Evolutionary conservation across 1,140 invertebrate genomes (phyloP).

Genomic region (Drusus annulatus): DNA sequence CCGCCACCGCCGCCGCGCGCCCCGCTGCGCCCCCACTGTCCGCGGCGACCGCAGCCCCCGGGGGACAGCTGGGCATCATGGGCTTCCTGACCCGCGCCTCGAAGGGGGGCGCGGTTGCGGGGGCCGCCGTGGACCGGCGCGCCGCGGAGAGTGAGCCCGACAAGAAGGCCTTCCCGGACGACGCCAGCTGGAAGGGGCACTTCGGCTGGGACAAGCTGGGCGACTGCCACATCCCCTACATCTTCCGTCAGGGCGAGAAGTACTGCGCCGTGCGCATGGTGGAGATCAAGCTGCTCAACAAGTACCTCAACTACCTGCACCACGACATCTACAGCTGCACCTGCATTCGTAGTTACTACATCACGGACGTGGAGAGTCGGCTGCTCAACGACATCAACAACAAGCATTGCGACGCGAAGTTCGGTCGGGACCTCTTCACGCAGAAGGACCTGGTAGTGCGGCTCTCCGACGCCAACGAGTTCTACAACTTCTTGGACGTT

Average conservation of each 20-base stretch:
- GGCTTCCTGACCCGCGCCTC: conserved; percentile 71
- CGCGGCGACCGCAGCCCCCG: conserved; percentile 63
- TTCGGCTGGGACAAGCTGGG: conserved; percentile 93
- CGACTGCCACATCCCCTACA: conserved; percentile 89
- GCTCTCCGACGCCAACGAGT: conserved; percentile 88
- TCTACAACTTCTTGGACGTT: conserved; percentile 91
- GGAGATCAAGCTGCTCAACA: conserved; percentile 89
- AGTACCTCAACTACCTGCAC: conserved; percentile 86
- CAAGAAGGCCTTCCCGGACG: conserved; percentile 76
- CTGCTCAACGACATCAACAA: conserved; percentile 94
- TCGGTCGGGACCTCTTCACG: conserved; percentile 91
- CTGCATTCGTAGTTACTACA: conserved; percentile 93
- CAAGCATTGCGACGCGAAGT: conserved; percentile 92
- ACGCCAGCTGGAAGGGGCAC: conserved; percentile 85
- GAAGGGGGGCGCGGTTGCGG: conserved; percentile 66
- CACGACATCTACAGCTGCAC: conserved; percentile 90
- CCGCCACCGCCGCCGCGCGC: conserved; percentile 66
- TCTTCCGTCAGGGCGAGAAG: conserved; percentile 86
- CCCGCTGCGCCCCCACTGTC: conserved; percentile 65
- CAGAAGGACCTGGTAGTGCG: conserved; percentile 91
- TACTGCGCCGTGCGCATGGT: conserved; percentile 94
- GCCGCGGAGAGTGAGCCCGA: conserved; percentile 63
- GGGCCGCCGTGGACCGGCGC: conserved; percentile 61
- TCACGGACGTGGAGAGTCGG: conserved; percentile 91
- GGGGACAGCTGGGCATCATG: conserved; percentile 74